Evolutionary conservation across 2,113 vertebrate genomes (phyloP).

Genomic region (Neopipo cinnamomea): DNA sequence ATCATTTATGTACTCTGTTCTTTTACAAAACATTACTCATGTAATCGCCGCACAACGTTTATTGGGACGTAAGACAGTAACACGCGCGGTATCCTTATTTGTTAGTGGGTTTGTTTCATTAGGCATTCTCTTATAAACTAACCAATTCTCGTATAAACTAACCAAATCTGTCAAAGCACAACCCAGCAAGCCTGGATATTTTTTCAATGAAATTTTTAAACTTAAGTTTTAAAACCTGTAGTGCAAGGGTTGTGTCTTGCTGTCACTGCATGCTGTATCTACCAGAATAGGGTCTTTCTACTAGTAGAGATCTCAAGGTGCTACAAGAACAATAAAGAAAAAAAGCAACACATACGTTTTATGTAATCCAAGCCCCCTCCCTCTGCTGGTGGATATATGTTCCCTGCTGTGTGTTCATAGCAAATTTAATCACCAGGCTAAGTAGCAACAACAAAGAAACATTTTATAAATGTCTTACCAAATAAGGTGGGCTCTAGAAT

Average conservation of each 20-base stretch:
- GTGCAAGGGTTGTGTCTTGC: background rate
- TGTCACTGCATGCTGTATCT: background rate
- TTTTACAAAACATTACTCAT: slow-evolving; percentile 34
- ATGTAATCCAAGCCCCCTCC: background rate
- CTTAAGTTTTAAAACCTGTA: background rate
- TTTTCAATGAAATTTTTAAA: background rate
- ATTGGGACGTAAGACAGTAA: background rate
- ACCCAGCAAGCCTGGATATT: background rate
- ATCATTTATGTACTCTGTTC: background rate
- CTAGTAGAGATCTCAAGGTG: background rate
- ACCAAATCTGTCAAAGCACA: background rate
- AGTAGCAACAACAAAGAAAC: background rate
- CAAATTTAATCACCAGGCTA: background rate
- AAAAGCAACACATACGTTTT: background rate
- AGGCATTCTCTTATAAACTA: background rate
- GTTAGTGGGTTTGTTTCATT: background rate
- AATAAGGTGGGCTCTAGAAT: background rate
- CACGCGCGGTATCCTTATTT: background rate
- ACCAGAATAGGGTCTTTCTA: background rate
- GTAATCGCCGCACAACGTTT: slow-evolving; percentile 4
- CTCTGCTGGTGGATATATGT: background rate
- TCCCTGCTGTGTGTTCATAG: background rate
- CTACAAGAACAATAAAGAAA: background rate
- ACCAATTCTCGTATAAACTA: background rate
- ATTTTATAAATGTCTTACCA: background rate